These are phyloP conservation scores for Pyrgilauda ruficollis DNA, from an alignment of 2,113 vertebrate species.

Conservation along the genomic window DNA sequence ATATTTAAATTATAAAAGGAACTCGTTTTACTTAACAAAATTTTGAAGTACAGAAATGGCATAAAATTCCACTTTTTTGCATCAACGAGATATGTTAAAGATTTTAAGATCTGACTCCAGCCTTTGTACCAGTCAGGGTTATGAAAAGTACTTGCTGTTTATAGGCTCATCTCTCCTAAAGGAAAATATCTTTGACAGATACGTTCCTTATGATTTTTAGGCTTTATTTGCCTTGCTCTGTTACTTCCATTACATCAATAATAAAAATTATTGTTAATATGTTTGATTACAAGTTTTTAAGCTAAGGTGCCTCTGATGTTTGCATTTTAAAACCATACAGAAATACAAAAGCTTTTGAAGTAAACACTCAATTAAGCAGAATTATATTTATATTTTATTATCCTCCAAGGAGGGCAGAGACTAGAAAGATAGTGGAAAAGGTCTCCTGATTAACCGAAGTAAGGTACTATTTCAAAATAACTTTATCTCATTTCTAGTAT, in stretches of 20 bases:
- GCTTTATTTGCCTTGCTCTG: not conserved
- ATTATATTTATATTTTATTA: not conserved
- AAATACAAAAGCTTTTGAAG: not conserved
- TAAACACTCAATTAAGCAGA: not conserved
- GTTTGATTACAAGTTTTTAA: not conserved
- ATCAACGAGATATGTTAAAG: not conserved
- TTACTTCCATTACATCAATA: not conserved
- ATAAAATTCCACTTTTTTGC: not conserved
- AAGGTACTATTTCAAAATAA: not conserved
- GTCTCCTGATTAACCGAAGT: not conserved
- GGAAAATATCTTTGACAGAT: not conserved
- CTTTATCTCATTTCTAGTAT: accelerated
- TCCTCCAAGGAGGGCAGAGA: too few species aligned
- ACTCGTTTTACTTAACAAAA: not conserved
- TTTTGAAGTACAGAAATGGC: not conserved
- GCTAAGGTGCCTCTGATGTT: not conserved
- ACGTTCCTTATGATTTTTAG: too few species aligned
- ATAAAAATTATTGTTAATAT: not conserved
- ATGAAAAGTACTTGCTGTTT: not conserved
- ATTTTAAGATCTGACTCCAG: not conserved
- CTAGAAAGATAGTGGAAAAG: not conserved
- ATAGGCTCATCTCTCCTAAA: not conserved
- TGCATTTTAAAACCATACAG: not conserved
- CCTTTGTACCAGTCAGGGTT: not conserved
- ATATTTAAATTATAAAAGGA: not conserved